Base-by-base conservation (phyloP, 2,113 vertebrate genomes). In the Melospiza melodia region DNA sequence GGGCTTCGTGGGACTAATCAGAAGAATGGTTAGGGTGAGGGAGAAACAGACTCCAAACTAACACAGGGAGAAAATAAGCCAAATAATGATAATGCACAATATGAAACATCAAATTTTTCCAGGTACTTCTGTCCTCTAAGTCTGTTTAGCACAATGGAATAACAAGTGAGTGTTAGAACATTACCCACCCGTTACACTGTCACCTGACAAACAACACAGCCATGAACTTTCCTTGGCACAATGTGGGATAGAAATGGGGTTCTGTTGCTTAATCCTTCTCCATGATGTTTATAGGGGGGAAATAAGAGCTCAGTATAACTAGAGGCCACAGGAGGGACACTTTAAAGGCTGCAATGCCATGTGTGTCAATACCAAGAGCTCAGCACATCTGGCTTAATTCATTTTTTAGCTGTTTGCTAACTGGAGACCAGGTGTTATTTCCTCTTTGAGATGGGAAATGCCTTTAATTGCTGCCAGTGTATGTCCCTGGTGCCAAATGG, bases 331-430 rank as follows among this genome's bases (percentile, higher is more conserved):
- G 95, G 83, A 95, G 95, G 84, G 73, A 93, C 80, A 69, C 93
- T 91, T 93, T 94, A 93, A 96, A 93, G 80, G 88, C 91, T 87
- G 58, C 49, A 58, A 49, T 89, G 74, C 92, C 88, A 94, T 30
- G 65, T 87, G 86, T 87, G 86, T 95, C 94, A 90, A 78, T 93
- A 95, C 46, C 76, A 88, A 94, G 61, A 30, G 88, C 80, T 75
- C 65, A 62, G 73, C 79, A 94, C 83, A 84, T 87, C 92, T 95
- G 90, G 86, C 94, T 93, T 82, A 94, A 95, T 95, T 95, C 90
- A 72, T 76, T 95, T 92, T 89, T 75, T 83, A 93, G 57, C 90
- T 94, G 92, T 94, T 96, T 94, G 94, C 94, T 96, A 96, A 96
- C 93, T 87, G 86, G 44, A 94, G 76, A 84, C 92, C 75, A 87